Percentiles rank a stretch among this genome's conserved stretches.
phyloP scores from a whole-genome alignment of 1,140 invertebrate genomes.

The Riptortus pedestris region DNA sequence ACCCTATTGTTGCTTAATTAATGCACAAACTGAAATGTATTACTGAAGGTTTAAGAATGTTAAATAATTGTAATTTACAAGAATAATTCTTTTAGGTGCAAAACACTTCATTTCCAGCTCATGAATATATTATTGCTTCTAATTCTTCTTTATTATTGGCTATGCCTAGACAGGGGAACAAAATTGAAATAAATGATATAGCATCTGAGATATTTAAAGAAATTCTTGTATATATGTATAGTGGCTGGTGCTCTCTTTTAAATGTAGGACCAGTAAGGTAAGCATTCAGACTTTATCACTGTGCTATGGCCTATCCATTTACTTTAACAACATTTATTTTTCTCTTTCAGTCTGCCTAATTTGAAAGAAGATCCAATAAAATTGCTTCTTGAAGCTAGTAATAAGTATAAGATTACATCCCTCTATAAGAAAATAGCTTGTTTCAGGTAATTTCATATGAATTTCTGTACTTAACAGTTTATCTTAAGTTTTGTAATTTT shows the following conservation, averaged over 20 bases:
- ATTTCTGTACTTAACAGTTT: background rate
- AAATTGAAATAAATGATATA: constrained; percentile 41
- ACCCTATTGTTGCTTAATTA: too few relatives aligned
- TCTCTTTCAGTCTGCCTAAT: constrained; percentile 1
- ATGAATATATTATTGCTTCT: constrained; percentile 53
- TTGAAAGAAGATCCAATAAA: constrained; percentile 40
- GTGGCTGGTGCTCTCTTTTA: constrained; percentile 50
- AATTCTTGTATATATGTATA: constrained; percentile 54
- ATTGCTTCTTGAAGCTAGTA: constrained; percentile 47
- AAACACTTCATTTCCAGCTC: constrained; percentile 45
- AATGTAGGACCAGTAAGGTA: constrained; percentile 41
- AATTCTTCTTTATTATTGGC: constrained; percentile 5
- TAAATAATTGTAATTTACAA: too few relatives aligned
- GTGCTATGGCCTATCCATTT: constrained; percentile 2
- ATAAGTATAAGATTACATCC: constrained; percentile 24
- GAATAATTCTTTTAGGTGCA: constrained; percentile 43
- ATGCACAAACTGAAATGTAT: too few relatives aligned
- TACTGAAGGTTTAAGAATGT: too few relatives aligned
- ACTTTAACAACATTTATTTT: background rate
- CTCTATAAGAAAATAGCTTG: constrained; percentile 12
- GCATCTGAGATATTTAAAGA: constrained; percentile 52
- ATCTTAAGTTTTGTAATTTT: background rate
- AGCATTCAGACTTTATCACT: constrained; percentile 9
- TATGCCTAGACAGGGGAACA: constrained; percentile 3
- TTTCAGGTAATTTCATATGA: constrained; percentile 8